A percentile compares a stretch with the other conserved stretches of the same genome.
Evolutionary conservation across 2,797 vertebrate genomes (phyloP).

Genomic region (Muscicapa comitata): DNA sequence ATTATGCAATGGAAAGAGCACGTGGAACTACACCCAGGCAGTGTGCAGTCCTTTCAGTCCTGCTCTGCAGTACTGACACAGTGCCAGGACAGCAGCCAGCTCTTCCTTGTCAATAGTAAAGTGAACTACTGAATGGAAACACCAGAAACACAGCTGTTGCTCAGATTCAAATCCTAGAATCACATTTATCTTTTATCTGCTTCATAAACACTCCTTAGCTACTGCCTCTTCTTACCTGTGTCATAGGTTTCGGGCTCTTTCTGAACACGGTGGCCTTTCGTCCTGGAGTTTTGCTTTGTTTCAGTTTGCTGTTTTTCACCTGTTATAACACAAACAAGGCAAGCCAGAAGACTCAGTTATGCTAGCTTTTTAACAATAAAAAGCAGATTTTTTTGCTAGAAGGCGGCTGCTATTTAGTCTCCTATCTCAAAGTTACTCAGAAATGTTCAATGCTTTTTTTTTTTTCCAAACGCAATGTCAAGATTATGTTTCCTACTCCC

Average conservation of each 20-base stretch:
- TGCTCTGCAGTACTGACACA: neutral
- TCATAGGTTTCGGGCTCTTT: conserved; percentile 66
- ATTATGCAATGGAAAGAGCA: neutral
- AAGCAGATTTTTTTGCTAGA: neutral
- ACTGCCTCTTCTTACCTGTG: conserved; percentile 62
- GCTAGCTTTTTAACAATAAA: neutral
- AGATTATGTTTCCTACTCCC: neutral
- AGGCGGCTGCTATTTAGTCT: neutral
- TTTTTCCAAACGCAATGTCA: neutral
- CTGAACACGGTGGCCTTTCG: conserved; percentile 29
- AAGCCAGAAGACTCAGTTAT: neutral
- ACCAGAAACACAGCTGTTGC: neutral
- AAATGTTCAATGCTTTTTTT: neutral
- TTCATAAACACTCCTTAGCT: neutral
- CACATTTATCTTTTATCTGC: neutral
- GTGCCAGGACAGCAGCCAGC: neutral
- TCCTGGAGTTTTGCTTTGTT: conserved; percentile 55
- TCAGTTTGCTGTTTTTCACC: conserved; percentile 64
- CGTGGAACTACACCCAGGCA: rapidly evolving
- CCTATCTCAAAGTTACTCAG: neutral
- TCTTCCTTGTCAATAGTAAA: neutral
- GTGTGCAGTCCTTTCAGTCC: neutral
- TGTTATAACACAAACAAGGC: conserved; percentile 43
- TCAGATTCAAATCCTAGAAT: neutral
- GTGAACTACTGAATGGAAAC: neutral